Conservation (phyloP, 2,113 vertebrate genomes). For the Elanoides forficatus region DNA sequence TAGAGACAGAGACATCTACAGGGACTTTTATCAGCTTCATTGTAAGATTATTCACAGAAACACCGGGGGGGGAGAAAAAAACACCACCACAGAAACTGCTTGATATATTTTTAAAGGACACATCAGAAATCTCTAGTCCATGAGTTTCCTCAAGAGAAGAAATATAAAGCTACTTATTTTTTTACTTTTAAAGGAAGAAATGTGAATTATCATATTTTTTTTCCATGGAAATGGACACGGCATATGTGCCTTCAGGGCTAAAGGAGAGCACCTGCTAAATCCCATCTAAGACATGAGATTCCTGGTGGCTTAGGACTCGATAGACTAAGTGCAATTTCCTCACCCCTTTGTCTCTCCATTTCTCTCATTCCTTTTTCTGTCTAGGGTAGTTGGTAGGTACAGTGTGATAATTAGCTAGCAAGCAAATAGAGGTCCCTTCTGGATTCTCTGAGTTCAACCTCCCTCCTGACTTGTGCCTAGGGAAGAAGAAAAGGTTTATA, state of each 20-base stretch:
- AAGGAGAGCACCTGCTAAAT: background rate
- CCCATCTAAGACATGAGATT: constrained; percentile 18
- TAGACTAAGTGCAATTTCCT: constrained; percentile 59
- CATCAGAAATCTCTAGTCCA: background rate
- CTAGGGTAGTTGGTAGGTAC: constrained; percentile 55
- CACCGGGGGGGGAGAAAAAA: background rate
- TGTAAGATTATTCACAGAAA: background rate
- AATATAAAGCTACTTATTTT: constrained; percentile 55
- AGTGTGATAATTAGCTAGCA: constrained; percentile 68
- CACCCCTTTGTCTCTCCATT: background rate
- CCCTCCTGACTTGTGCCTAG: constrained; percentile 34
- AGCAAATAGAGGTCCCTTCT: constrained; percentile 64
- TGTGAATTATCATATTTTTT: background rate
- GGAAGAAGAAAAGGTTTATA: constrained; percentile 8
- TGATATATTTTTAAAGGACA: background rate
- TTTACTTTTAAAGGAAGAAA: constrained; percentile 57
- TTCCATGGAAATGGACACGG: background rate
- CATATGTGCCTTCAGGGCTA: background rate
- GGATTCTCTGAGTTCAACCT: constrained; percentile 51
- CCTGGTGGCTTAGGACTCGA: constrained; percentile 6
- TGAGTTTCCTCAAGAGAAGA: constrained; percentile 8
- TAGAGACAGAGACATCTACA: background rate
- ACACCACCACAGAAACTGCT: background rate
- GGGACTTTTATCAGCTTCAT: background rate
- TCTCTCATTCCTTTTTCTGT: constrained; percentile 7